Percentiles rank a stretch among this genome's conserved stretches.
These are phyloP conservation scores for Thermophis baileyi DNA, from an alignment of 2,113 vertebrate species.

Conservation along the genomic window DNA sequence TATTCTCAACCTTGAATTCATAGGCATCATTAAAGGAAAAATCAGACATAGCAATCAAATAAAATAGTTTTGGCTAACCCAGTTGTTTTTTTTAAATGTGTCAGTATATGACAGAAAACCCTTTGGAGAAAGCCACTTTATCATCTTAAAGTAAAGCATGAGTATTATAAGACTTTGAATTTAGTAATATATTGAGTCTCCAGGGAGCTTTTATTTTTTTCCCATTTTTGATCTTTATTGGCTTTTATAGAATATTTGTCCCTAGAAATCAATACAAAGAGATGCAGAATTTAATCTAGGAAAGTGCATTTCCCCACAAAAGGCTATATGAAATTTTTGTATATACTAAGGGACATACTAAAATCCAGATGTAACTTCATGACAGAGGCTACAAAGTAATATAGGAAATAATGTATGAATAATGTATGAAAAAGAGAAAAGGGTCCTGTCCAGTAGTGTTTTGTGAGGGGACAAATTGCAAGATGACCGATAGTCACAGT, in stretches of 20 bases:
- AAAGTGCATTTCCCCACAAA: constrained; percentile 15
- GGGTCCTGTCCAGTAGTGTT: neutral
- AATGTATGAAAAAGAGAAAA: neutral
- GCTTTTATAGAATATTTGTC: constrained; percentile 11
- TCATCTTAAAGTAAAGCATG: constrained; percentile 30
- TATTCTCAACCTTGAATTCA: neutral
- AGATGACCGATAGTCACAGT: neutral
- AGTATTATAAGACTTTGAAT: constrained; percentile 28
- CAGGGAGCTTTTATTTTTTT: constrained; percentile 3
- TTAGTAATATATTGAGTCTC: constrained; percentile 13
- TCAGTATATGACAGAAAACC: constrained; percentile 14
- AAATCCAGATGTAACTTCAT: constrained; percentile 1
- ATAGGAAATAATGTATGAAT: neutral
- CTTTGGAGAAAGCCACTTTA: constrained; percentile 17
- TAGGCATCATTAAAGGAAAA: neutral
- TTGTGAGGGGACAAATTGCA: neutral
- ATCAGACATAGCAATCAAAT: neutral
- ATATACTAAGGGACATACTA: constrained; percentile 11
- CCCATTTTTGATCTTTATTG: constrained; percentile 16
- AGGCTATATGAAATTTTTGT: neutral
- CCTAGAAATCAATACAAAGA: neutral
- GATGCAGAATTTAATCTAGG: constrained; percentile 6
- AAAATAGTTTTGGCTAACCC: constrained; percentile 25
- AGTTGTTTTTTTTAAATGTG: constrained; percentile 2
- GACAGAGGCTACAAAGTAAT: neutral